Conservation (phyloP, 2,113 vertebrate genomes). For the Oxygymnocypris stewartii region DNA sequence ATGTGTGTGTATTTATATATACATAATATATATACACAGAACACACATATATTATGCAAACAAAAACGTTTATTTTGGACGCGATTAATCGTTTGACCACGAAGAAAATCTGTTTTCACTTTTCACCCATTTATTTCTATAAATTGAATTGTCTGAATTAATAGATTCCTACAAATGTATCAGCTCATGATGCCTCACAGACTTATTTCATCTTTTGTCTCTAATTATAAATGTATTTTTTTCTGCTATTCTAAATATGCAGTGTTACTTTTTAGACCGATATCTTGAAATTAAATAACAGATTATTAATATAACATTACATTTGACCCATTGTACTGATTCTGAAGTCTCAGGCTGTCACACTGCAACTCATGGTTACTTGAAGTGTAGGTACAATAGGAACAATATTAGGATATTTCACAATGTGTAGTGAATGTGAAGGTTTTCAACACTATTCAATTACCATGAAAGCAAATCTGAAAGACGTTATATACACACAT, state of each 20-base stretch:
- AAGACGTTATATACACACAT: background rate
- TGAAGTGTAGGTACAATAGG: no score
- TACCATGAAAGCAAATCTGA: background rate
- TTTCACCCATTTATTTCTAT: background rate
- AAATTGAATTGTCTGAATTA: no score
- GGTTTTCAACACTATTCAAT: background rate
- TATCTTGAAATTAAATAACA: background rate
- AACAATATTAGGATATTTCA: background rate
- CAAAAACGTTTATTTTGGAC: no score
- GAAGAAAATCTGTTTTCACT: no score
- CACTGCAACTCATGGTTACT: background rate
- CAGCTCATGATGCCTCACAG: background rate
- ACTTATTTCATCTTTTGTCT: background rate
- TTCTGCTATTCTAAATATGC: background rate
- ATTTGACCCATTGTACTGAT: background rate
- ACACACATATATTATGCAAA: no score
- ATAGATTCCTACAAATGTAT: no score
- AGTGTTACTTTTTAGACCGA: background rate
- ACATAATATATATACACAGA: no score
- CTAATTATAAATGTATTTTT: background rate
- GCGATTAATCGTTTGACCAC: no score
- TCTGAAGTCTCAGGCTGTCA: background rate
- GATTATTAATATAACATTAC: no score
- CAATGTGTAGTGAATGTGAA: background rate
- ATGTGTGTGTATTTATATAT: no score